Evolutionary conservation across 2,888 invertebrate genomes (phyloP), one percentile per base, ranked within the genome.

Genomic region (Formica aserva): DNA sequence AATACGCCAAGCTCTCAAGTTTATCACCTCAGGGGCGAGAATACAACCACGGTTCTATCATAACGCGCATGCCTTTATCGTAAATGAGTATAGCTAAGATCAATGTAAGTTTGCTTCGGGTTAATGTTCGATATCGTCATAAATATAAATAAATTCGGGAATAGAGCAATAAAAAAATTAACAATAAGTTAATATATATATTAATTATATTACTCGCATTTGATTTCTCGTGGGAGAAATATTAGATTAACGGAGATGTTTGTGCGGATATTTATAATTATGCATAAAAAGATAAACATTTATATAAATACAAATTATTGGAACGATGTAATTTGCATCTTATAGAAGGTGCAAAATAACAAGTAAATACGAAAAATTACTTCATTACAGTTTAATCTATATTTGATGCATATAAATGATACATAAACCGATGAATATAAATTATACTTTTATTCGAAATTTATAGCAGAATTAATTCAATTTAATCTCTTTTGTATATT

Each of bases 1-100:
- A 72, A 60, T 45, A 15, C n/a, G 38, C 38, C 26, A 55, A 41
- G 18, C 72, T 78, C 41, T 78, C 57, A 32, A 71, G 71, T 32
- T 71, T 71, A 57, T 22, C 55, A 55, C 15, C 1, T 4, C 22
- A 38, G 22, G 1, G 45, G 18, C 38, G 26, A 60, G 57, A 35
- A 32, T 52, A 55, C 29, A 29, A 41, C 57, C 38, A 32, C 32
- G 6, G 11, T 41, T 18, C 13, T 45, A 45, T 71, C 9, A 57
- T 55, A 67, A 60, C 22, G 41, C 45, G 11, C 35, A 11, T 55
- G 15, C 22, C 48, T 18, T 45, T 71, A 22, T 38, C 22, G 29
- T 29, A 67, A 67, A 67, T 11, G 72, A 69, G 1, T 15, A n/a
- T 8, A 15, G 35, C n/a, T 38, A 55, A 76, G 13, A 66, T 8